Evolutionary conservation across 2,113 vertebrate genomes (phyloP).

Genomic region (Gavia stellata): DNA sequence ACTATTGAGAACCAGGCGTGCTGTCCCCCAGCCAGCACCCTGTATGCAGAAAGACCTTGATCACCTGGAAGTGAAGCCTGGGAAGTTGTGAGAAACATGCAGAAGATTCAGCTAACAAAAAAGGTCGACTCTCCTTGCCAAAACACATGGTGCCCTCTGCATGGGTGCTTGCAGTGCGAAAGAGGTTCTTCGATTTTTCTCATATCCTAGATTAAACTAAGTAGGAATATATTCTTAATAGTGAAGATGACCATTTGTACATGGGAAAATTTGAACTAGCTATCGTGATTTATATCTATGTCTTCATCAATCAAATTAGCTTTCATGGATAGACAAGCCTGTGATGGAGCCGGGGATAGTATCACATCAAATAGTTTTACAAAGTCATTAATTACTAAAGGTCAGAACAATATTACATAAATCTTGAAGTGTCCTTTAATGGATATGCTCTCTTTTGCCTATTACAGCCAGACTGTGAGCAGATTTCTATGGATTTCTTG

Average conservation of each 20-base stretch:
- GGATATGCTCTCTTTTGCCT: background rate
- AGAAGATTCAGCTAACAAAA: background rate
- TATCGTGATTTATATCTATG: background rate
- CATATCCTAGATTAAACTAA: background rate
- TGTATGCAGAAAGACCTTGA: background rate
- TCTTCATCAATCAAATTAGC: background rate
- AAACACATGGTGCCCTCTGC: background rate
- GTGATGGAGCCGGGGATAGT: background rate
- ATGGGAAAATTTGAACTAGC: background rate
- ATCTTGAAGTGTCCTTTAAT: background rate
- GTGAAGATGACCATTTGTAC: background rate
- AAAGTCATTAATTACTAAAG: background rate
- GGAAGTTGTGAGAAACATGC: background rate
- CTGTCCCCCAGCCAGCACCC: background rate
- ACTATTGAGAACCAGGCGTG: accelerated
- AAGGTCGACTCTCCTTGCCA: background rate
- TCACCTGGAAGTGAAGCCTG: background rate
- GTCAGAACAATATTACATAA: background rate
- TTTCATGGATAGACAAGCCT: background rate
- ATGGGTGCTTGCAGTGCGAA: accelerated
- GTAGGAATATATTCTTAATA: background rate
- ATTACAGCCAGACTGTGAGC: background rate
- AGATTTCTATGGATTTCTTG: background rate
- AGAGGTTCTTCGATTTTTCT: background rate
- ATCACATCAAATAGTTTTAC: background rate